Conservation (phyloP, 2,888 invertebrate genomes). For the Pyrgus malvae region DNA sequence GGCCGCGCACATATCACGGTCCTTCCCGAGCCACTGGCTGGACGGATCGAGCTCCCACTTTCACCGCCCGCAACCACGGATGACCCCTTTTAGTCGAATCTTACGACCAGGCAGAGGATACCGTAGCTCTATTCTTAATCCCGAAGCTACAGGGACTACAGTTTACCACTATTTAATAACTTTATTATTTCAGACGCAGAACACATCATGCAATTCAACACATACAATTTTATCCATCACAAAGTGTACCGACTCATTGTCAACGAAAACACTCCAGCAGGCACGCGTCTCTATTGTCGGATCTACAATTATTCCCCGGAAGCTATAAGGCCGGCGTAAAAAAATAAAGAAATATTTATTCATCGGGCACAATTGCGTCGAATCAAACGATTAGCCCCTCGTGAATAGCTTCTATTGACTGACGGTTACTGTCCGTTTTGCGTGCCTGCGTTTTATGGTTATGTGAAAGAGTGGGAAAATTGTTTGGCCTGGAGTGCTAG, state of each 20-base stretch:
- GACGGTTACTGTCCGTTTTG: constrained; percentile 8
- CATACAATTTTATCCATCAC: background rate
- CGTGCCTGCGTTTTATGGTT: constrained; percentile 19
- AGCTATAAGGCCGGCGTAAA: constrained; percentile 44
- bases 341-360: constrained; percentile 67
- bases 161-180: too few species aligned
- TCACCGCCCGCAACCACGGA: too few species aligned
- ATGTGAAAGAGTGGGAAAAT: constrained; percentile 4
- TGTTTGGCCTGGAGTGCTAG: too few species aligned
- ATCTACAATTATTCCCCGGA: constrained; percentile 62
- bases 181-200: too few species aligned
- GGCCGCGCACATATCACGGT: too few species aligned
- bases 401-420: constrained; percentile 46
- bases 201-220: too few species aligned
- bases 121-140: too few species aligned
- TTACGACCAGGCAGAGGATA: too few species aligned
- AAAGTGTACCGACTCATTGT: constrained; percentile 22
- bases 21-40: too few species aligned
- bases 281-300: constrained; percentile 67
- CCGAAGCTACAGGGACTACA: too few species aligned
- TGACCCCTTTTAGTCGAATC: too few species aligned
- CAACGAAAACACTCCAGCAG: constrained; percentile 67
- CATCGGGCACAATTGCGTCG: constrained; percentile 61
- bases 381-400: constrained; percentile 63
- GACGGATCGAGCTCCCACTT: too few species aligned